These are phyloP conservation scores for Elephantulus edwardii DNA, from an alignment of 2,113 vertebrate genomes.

Conservation along the genomic window DNA sequence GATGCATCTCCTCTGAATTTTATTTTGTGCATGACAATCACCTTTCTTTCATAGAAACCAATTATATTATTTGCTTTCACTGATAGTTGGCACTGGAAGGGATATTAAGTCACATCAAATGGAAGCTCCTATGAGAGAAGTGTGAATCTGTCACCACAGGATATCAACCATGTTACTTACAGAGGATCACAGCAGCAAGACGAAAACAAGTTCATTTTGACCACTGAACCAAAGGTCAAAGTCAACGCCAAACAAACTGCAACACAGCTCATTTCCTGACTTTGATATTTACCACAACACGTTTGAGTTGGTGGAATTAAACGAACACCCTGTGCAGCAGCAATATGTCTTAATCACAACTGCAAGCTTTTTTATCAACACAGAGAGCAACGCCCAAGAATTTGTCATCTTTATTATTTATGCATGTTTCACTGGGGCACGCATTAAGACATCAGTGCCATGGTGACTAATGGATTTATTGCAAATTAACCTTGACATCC, in stretches of 20 bases:
- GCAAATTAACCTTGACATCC: slow-evolving; percentile 12
- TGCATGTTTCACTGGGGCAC: neutral
- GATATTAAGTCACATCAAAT: slow-evolving; percentile 24
- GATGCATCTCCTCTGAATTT: slow-evolving; percentile 42
- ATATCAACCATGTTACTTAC: slow-evolving; percentile 3
- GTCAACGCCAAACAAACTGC: neutral
- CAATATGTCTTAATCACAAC: slow-evolving; percentile 27
- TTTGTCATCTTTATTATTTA: neutral
- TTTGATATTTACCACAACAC: slow-evolving; percentile 27
- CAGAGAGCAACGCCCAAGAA: neutral
- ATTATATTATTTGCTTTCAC: slow-evolving; percentile 57
- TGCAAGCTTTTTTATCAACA: neutral
- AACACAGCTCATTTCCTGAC: neutral
- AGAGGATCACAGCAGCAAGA: neutral
- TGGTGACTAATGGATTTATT: slow-evolving; percentile 23
- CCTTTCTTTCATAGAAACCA: slow-evolving; percentile 23
- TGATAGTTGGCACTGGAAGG: slow-evolving; percentile 21
- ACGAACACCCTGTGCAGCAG: slow-evolving; percentile 22
- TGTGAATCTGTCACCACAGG: slow-evolving; percentile 2
- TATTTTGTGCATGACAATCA: slow-evolving; percentile 17
- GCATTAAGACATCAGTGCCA: neutral
- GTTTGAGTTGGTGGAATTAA: neutral
- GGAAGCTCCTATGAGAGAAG: slow-evolving; percentile 53
- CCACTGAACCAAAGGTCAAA: slow-evolving; percentile 27
- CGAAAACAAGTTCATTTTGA: slow-evolving; percentile 18